phyloP scores from a whole-genome alignment of 2,888 invertebrate species.

The Rhabditoides inermis region DNA sequence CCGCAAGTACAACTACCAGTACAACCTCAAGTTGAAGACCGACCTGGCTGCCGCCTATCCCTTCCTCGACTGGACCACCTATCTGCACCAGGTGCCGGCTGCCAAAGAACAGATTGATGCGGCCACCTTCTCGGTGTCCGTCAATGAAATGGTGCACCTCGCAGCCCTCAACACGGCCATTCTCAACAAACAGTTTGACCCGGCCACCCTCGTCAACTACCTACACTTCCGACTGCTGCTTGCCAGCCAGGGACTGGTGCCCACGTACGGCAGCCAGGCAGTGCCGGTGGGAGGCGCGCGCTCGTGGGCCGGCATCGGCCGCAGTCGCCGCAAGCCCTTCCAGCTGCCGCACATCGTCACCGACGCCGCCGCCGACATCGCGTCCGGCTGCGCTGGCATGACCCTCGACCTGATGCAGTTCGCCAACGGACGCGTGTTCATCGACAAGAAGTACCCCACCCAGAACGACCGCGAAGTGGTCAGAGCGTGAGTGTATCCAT shows the following conservation, averaged over 20 bases:
- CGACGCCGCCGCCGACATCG: neutral
- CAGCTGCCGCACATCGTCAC: neutral
- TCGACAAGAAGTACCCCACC: constrained; percentile 39
- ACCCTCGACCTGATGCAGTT: constrained; percentile 21
- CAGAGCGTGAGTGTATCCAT: constrained; percentile 6
- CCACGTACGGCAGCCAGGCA: neutral
- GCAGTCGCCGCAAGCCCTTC: too few species aligned
- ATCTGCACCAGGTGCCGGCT: constrained; percentile 8
- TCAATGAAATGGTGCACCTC: constrained; percentile 4
- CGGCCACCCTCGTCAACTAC: constrained; percentile 20
- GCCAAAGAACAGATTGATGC: neutral
- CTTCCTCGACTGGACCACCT: constrained; percentile 21
- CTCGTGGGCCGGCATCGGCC: too few species aligned
- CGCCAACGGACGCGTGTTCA: constrained; percentile 40
- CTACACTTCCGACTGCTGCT: constrained; percentile 27
- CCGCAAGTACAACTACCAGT: constrained; percentile 13
- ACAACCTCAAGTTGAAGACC: constrained; percentile 10
- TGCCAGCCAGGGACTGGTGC: constrained; percentile 11
- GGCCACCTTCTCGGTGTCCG: neutral
- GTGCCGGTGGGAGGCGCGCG: too few species aligned
- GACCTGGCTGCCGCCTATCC: constrained; percentile 9
- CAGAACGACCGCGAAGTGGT: constrained; percentile 13
- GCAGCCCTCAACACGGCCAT: constrained; percentile 7
- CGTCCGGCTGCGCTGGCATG: neutral
- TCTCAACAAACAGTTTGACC: constrained; percentile 6